phyloP scores from a whole-genome alignment of 2,888 invertebrate genomes.

The Doris montereyensis region DNA sequence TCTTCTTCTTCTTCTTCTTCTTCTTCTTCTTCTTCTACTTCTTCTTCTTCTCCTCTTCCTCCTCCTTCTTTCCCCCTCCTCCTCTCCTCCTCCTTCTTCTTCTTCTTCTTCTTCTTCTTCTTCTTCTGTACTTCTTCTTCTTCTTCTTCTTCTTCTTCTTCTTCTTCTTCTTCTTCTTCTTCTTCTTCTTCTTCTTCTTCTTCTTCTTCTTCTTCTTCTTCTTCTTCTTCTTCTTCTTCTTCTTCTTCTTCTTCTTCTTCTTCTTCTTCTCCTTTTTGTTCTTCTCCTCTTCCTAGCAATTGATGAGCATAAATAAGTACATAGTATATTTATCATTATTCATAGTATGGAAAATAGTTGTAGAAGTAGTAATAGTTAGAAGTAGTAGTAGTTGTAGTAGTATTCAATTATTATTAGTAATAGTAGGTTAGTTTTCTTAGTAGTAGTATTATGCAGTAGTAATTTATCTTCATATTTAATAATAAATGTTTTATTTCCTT shows the following conservation, averaged over 20 bases:
- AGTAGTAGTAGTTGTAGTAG: no score
- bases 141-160: neutral
- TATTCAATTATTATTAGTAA: no score
- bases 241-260: neutral
- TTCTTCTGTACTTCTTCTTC: neutral
- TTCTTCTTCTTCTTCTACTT: neutral
- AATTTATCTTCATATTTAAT: no score
- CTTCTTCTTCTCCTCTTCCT: neutral
- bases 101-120: neutral
- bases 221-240: neutral
- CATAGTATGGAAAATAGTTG: no score
- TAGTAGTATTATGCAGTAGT: no score
- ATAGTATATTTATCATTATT: no score
- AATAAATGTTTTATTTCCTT: no score
- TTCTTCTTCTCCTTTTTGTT: neutral
- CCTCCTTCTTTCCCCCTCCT: neutral
- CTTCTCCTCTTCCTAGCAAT: neutral
- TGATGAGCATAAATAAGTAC: no score
- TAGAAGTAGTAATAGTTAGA: no score
- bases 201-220: neutral
- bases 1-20: neutral
- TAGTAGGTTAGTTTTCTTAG: no score
- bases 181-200: neutral
- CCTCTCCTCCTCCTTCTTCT: neutral
- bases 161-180: neutral